These are phyloP conservation scores for Bradypodion ventrale DNA, from an alignment of 2,797 vertebrate species.

Conservation along the genomic window DNA sequence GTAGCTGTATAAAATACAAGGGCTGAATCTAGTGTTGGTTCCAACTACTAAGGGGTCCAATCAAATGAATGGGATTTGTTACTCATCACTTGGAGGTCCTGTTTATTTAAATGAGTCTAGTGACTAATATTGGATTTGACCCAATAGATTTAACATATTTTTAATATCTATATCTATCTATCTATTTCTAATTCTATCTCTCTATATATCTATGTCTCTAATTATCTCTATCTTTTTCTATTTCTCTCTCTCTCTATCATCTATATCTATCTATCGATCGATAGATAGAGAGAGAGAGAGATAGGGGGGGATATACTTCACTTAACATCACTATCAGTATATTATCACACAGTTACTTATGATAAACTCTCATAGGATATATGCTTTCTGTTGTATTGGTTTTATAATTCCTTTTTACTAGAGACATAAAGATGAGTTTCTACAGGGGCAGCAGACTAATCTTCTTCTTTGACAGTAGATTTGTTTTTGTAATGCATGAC, in stretches of 20 bases:
- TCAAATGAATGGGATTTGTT: too few relatives aligned
- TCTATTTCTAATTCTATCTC: too few relatives aligned
- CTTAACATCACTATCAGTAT: not conserved
- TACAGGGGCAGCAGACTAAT: constrained; percentile 3
- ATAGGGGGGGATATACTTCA: not conserved
- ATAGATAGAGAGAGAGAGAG: too few relatives aligned
- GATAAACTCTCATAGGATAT: not conserved
- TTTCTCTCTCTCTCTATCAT: too few relatives aligned
- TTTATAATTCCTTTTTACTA: constrained; percentile 8
- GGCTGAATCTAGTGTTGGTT: too few relatives aligned
- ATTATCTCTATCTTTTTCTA: too few relatives aligned
- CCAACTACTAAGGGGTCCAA: too few relatives aligned
- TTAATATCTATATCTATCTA: too few relatives aligned
- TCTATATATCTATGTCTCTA: too few relatives aligned
- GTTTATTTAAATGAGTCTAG: not conserved
- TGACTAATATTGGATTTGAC: too few relatives aligned
- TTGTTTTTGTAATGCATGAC: not conserved
- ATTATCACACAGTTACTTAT: not conserved
- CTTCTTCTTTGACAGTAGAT: not conserved
- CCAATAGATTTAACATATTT: not conserved
- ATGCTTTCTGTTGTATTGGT: not conserved
- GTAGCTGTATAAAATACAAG: not conserved
- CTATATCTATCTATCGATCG: too few relatives aligned
- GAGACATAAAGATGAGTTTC: not conserved
- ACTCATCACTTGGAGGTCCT: too few relatives aligned